Evolutionary conservation across 2,113 vertebrate genomes (phyloP), one percentile per base, ranked within the genome.

Genomic region (Nipponia nippon): DNA sequence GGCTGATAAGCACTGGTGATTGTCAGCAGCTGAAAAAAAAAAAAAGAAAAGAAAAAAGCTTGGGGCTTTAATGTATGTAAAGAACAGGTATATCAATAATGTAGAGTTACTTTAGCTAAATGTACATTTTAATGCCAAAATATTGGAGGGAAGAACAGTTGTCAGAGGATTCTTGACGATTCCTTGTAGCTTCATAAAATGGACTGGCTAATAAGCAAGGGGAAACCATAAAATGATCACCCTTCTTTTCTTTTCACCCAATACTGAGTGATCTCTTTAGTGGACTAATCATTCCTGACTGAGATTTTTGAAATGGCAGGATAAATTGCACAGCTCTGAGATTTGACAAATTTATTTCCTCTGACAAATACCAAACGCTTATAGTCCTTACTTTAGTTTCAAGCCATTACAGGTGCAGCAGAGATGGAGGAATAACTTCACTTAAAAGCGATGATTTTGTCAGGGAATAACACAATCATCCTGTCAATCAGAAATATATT

Each of bases 331-430:
- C 17, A 65, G 73, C 83, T 78, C 86, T 62, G 87, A 97, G 96
- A 97, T 92, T 90, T 96, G 94, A 97, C 83, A 94, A 89, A 95
- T 97, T 86, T 97, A 73, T 97, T 98, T 97, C 89, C 92, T 97
- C 95, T 97, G 95, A 98, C 93, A 98, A 92, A 80, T 87, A 84
- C 56, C 67, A 95, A 95, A 90, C 89, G 62, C 96, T 98, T 97
- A 66, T 95, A 88, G 79, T 66, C 46, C 96, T 98, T 95, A 90
- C 93, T 97, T 90, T 97, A 96, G 94, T 98, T 98, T 97, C 9
- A 73, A 97, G 96, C 93, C 96, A 97, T 97, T 98, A 77, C 87
- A 97, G 93, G 95, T 93, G 55, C 87, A 95, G 76, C 85, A 97
- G 93, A 93, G 77, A 67, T 46, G 38, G 86, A 97, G 87, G 93